phyloP scores from a whole-genome alignment of 2,113 vertebrate genomes.

The Manacus vitellinus region DNA sequence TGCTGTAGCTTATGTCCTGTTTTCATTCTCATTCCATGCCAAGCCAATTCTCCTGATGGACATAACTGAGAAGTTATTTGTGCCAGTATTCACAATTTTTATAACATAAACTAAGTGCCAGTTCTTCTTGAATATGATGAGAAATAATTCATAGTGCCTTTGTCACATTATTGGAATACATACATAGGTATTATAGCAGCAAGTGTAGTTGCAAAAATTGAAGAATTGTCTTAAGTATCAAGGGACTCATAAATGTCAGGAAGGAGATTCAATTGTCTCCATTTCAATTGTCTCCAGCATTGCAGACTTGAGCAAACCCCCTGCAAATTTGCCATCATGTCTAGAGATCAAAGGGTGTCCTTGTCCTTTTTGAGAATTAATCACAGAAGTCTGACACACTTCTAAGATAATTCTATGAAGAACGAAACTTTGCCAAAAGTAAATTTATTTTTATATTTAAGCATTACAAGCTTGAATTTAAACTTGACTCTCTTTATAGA shows the following conservation, averaged over 20 bases:
- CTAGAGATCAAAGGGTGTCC: neutral
- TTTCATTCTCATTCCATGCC: neutral
- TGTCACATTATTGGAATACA: slow-evolving; percentile 10
- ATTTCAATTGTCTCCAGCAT: neutral
- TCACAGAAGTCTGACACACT: neutral
- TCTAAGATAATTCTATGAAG: neutral
- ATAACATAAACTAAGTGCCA: neutral
- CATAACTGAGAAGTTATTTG: slow-evolving; percentile 1
- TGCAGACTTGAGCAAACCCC: neutral
- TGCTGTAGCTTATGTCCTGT: neutral
- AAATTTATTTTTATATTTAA: neutral
- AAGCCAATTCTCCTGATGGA: slow-evolving; percentile 5
- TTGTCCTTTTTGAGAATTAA: neutral
- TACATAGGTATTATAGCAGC: neutral
- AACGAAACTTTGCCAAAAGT: neutral
- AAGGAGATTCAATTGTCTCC: neutral
- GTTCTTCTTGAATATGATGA: neutral
- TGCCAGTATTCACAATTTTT: neutral
- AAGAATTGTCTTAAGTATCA: neutral
- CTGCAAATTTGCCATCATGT: neutral
- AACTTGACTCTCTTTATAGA: neutral
- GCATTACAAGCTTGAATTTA: neutral
- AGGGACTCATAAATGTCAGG: neutral
- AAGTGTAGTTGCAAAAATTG: neutral
- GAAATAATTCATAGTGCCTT: slow-evolving; percentile 12